Base-by-base conservation (phyloP, 2,797 vertebrate genomes). In the Clamator glandarius region DNA sequence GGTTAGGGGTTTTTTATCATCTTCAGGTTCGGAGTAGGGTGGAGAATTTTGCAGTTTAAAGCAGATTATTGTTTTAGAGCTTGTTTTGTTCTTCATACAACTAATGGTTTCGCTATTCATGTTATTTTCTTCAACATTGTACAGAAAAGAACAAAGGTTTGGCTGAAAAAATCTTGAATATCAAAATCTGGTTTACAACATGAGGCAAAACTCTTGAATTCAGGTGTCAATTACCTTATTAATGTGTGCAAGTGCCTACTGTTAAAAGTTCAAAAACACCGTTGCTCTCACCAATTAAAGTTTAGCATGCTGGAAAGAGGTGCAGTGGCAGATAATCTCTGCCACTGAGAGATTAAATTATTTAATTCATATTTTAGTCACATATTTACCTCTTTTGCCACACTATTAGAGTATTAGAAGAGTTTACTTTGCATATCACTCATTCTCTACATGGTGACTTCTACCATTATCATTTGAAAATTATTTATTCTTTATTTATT, bases 171-270 rank as follows among this genome's bases (percentile, higher is more conserved):
- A 15, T 63, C 68, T 52, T 61, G 88, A 83, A 73, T 51, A 91
- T 67, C 72, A 93, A 90, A 94, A 55, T 5, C n/a, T 82, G 19
- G 46, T 90, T 92, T 79, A 64, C 33, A 90, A 90, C 31, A 85
- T 26, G 21, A 81, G 58, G 36, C 26, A 77, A 92, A 85, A 61
- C 33, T 57, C 89, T 73, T 87, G 51, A 95, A 93, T 72, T 90
- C 77, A 81, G 63, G 29, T 87, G 84, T 86, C 86, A 81, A n/a
- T 84, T 90, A 87, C n/a, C 31, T 46, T 75, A 78, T 66, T 90
- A 95, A 76, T 51, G 39, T 73, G 35, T 66, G 92, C 35, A 81
- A 78, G 31, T 73, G 29, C 52, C 59, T 90, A 33, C 77, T 81
- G 42, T 54, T 94, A 46, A 33, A 75, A 89, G 73, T 94, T 94